Conservation (phyloP, 2,113 vertebrate genomes). For the Gavia stellata region DNA sequence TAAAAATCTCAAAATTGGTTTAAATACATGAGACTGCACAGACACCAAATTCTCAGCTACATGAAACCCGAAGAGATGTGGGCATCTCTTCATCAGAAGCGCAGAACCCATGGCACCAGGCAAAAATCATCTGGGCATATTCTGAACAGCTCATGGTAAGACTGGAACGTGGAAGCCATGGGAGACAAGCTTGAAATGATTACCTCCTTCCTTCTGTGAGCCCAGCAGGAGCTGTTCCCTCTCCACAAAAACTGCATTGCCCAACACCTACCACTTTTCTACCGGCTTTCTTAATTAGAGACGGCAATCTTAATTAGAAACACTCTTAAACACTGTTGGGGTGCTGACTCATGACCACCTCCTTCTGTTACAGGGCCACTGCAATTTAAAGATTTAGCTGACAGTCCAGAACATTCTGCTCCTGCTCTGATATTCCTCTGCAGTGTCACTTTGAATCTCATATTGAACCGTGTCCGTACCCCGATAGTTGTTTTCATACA, state of each 20-base stretch:
- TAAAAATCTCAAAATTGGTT: neutral
- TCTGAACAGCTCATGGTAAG: neutral
- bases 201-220: neutral
- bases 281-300: neutral
- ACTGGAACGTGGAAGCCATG: neutral
- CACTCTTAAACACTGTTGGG: neutral
- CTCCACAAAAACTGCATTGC: neutral
- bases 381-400: neutral
- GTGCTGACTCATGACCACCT: neutral
- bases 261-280: neutral
- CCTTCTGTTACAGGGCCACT: neutral
- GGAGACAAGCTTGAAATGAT: neutral
- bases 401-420: neutral
- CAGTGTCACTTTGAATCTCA: neutral
- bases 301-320: neutral
- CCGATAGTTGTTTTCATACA: rapidly evolving
- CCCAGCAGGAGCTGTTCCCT: neutral
- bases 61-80: neutral
- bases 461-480: neutral
- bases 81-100: neutral
- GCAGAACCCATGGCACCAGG: neutral
- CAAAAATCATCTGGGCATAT: neutral
- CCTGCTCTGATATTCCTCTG: neutral
- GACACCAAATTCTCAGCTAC: neutral
- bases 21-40: neutral